Evolutionary conservation across 2,888 invertebrate species (phyloP), one percentile per base, ranked within the genome.

Genomic region (Sarcophaga subvicina): DNA sequence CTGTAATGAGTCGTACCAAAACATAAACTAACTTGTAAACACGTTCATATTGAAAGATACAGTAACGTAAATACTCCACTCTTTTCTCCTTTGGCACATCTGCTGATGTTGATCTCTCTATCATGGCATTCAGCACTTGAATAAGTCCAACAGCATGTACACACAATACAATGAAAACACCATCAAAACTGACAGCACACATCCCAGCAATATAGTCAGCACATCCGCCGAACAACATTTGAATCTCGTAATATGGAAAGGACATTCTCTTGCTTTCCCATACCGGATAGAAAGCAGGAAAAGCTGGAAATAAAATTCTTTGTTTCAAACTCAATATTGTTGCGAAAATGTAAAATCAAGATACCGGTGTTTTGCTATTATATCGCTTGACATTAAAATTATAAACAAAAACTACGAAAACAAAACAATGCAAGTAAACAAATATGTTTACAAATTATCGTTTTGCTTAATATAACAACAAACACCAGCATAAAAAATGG

Each of bases 151-250:
- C 90, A 12, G 89, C 83, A 69, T 92, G 93, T 69, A 90, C 83
- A 22, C 90, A 90, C 4, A 92, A 75, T 4, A 92, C 89, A 72
- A 91, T 89, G 73, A 92, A 92, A 22, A 91, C 80, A 20, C 90
- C 90, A 87, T 92, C 92, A 62, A 92, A 92, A 85, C 90, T 89
- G 2, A 91, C 49, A 10, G 92, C 90, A 81, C 92, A 83, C 83
- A 91, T 89, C 69, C 90, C 91, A 14, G 90, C 88, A 11, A 90
- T 72, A 49, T 86, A 90, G 0, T 85, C 67, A 0, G 89, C 87
- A 27, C 89, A 84, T 47, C 80, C 71, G 20, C 89, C 89, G 0
- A 90, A 10, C 25, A 89, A 90, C 84, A 91, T 89, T 67, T 91
- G 88, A 4, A 92, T 72, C 1, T 88, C 80, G 63, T 90, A 92